A percentile compares a stretch with the other conserved stretches of the same genome.
Conservation (phyloP, 2,888 invertebrate species). For the Coremacera marginata region DNA sequence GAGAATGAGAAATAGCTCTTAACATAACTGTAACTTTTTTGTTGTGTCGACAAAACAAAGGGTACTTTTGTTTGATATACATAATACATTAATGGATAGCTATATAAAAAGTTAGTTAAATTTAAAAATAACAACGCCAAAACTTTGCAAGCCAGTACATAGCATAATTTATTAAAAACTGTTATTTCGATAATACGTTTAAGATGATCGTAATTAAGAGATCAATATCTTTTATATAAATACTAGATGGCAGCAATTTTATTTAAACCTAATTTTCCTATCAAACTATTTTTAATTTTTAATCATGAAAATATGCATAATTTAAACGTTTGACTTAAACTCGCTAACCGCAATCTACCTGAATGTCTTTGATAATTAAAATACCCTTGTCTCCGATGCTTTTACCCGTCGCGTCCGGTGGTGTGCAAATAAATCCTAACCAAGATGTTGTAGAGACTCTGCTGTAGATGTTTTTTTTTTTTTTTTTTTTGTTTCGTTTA, state of each 20-base stretch:
- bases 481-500: too few relatives aligned
- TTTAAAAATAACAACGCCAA: constrained; percentile 23
- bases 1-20: background rate
- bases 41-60: background rate
- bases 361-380: too few relatives aligned
- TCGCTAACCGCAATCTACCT: too few relatives aligned
- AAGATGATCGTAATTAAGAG: too few relatives aligned
- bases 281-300: constrained; percentile 22
- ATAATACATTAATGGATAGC: constrained; percentile 7
- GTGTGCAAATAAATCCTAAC: too few relatives aligned
- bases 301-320: too few relatives aligned
- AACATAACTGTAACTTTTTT: too few relatives aligned
- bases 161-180: constrained; percentile 26
- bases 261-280: background rate
- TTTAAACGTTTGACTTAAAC: too few relatives aligned
- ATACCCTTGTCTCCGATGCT: too few relatives aligned
- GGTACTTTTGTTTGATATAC: background rate
- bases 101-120: background rate
- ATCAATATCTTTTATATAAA: background rate
- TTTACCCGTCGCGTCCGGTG: too few relatives aligned
- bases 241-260: background rate
- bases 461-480: too few relatives aligned
- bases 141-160: constrained; percentile 2
- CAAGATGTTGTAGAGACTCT: too few relatives aligned
- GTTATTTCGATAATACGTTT: background rate